Evolutionary conservation across 2,113 vertebrate species (phyloP).

Genomic region (Motacilla alba): DNA sequence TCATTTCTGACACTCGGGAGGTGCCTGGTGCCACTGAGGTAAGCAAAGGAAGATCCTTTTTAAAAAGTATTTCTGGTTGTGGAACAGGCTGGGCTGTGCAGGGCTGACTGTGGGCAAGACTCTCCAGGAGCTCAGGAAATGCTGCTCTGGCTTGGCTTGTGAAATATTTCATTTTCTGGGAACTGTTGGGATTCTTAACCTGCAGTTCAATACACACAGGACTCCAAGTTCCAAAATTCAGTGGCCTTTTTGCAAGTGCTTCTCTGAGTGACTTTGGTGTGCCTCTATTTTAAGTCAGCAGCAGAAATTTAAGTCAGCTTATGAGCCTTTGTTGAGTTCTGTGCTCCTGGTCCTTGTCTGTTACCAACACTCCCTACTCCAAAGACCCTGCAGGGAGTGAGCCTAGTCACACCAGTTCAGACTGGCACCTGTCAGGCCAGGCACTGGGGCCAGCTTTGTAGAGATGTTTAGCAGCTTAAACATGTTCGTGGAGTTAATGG

Average conservation of each 20-base stretch:
- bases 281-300: not conserved
- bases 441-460: not conserved
- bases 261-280: not conserved
- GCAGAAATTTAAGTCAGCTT: accelerated
- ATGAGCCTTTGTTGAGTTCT: not conserved
- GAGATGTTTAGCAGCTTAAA: slow-evolving; percentile 53
- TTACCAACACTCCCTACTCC: accelerated
- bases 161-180: not conserved
- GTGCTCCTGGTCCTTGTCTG: not conserved
- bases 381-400: not conserved
- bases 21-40: not conserved
- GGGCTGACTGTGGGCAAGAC: not conserved
- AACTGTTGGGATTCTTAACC: not conserved
- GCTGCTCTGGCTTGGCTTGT: not conserved
- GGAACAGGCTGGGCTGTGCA: not conserved
- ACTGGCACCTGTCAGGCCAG: not conserved
- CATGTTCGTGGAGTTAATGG: slow-evolving; percentile 33
- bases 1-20: not conserved
- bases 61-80: not conserved
- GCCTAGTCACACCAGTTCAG: not conserved
- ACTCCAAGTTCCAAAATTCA: not conserved
- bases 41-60: not conserved
- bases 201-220: not conserved
- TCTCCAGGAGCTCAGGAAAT: not conserved
- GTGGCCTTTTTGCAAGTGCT: not conserved